Conservation (phyloP, 2,113 vertebrate species). For the Vidua chalybeata region DNA sequence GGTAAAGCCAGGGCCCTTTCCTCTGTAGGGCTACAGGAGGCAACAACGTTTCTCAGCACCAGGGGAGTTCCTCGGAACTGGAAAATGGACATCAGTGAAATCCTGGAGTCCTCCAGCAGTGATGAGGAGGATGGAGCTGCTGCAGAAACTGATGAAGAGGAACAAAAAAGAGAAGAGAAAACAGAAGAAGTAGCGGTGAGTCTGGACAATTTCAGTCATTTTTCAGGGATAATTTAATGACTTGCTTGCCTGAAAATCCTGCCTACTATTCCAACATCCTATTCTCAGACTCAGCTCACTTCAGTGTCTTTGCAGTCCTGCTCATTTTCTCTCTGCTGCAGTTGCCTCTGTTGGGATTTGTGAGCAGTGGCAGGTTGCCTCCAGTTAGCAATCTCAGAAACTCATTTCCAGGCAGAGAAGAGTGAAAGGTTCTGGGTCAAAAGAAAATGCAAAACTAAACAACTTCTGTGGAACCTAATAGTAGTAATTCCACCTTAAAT, state of each 20-base stretch:
- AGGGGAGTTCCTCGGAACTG: slow-evolving; percentile 85
- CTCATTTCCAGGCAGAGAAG: neutral
- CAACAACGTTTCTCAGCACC: slow-evolving; percentile 79
- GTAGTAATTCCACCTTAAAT: neutral
- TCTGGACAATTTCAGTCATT: neutral
- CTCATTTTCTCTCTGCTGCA: neutral
- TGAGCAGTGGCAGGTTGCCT: neutral
- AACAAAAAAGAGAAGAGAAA: slow-evolving; percentile 77
- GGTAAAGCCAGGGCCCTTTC: slow-evolving; percentile 36
- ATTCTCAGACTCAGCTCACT: neutral
- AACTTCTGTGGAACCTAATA: neutral
- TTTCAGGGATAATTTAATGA: neutral
- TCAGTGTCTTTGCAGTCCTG: neutral
- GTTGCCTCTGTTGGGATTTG: neutral
- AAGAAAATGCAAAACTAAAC: neutral
- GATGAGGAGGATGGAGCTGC: slow-evolving; percentile 86
- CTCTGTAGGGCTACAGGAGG: slow-evolving; percentile 82
- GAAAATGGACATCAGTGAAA: slow-evolving; percentile 98
- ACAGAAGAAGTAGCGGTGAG: slow-evolving; percentile 77
- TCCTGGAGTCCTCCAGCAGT: slow-evolving; percentile 94
- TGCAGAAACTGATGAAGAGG: slow-evolving; percentile 82
- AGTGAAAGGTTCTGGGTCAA: neutral
- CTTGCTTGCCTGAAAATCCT: neutral
- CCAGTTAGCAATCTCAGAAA: neutral
- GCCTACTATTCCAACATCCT: neutral